Conservation (phyloP, 1,140 invertebrate genomes). For the Brachionus paranguensis region DNA sequence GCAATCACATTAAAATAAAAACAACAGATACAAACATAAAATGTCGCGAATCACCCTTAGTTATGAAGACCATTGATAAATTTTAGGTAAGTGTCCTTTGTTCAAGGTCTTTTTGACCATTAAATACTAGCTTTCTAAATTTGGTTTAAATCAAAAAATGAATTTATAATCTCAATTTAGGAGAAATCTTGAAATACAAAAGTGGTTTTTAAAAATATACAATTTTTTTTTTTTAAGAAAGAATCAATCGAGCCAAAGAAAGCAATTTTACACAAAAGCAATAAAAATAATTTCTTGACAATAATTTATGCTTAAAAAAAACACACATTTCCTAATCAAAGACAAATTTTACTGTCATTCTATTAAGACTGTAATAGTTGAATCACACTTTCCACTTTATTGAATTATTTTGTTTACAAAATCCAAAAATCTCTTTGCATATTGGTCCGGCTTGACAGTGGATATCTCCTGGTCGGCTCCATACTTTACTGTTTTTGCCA, state of each 20-base stretch:
- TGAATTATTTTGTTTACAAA: slow-evolving; percentile 66
- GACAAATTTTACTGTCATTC: not conserved
- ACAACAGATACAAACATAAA: not conserved
- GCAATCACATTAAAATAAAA: not conserved
- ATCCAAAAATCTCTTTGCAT: slow-evolving; percentile 92
- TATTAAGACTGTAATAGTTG: not conserved
- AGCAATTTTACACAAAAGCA: not conserved
- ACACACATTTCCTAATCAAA: not conserved
- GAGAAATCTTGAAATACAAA: not conserved
- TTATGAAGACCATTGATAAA: not conserved
- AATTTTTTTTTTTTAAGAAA: not conserved
- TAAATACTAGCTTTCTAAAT: not conserved
- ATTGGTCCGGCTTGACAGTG: slow-evolving; percentile 59
- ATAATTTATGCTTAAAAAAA: not conserved
- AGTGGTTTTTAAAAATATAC: not conserved
- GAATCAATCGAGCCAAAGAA: not conserved
- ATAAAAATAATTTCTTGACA: not conserved
- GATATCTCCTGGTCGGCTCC: slow-evolving; percentile 82
- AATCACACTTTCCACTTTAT: not conserved
- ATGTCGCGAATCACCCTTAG: not conserved
- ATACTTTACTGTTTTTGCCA: slow-evolving; percentile 98
- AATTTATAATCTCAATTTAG: not conserved
- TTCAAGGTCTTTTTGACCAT: not conserved
- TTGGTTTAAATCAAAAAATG: not conserved
- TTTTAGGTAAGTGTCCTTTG: not conserved